Base-by-base conservation (phyloP, 1,140 invertebrate species). In the Drosophila subobscura region DNA sequence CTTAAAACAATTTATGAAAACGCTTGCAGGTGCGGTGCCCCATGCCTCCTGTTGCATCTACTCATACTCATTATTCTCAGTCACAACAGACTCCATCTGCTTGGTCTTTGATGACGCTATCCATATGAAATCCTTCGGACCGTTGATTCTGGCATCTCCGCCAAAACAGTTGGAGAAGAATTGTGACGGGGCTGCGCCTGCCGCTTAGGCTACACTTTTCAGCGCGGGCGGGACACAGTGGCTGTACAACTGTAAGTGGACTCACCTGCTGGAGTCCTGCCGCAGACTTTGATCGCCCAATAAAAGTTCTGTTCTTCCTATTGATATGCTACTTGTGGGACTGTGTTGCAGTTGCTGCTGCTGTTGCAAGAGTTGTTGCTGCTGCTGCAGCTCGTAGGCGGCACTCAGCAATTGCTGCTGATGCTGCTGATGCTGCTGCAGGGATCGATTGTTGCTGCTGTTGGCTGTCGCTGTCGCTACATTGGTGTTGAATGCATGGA, bases 251-350 rank as follows among this genome's bases (percentile, higher is more conserved):
- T 23, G 68, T 33, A 1, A 0, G 8, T 10, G n/a, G 2, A 75
- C 81, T 91, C 53, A 91, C 91, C 90, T 75, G 7, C 53, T 70
- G 16, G 75, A 49, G 27, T 92, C 91, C 53, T 80, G 77, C 47
- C 90, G 78, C 65, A 90, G 52, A 63, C 59, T 73, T 65, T 91
- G 91, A 75, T 92, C 91, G 53, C 91, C 91, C 58, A 92, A 64
- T 78, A 92, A 81, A 64, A 92, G 67, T 90, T 92, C 91, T 75
- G 90, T 91, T 86, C 91, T 84, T 73, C 91, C 91, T 90, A 90
- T 92, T 91, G 91, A 92, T 92, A 91, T 91, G 91, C 89, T 91
- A 85, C 88, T 91, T 78, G 83, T 89, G 78, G 86, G 89, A 79
- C 90, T 91, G 50, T 77, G 71, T 72, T 57, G 77, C 33, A 70